Base-by-base conservation (phyloP, 2,113 vertebrate species). In the Pholis gunnellus region DNA sequence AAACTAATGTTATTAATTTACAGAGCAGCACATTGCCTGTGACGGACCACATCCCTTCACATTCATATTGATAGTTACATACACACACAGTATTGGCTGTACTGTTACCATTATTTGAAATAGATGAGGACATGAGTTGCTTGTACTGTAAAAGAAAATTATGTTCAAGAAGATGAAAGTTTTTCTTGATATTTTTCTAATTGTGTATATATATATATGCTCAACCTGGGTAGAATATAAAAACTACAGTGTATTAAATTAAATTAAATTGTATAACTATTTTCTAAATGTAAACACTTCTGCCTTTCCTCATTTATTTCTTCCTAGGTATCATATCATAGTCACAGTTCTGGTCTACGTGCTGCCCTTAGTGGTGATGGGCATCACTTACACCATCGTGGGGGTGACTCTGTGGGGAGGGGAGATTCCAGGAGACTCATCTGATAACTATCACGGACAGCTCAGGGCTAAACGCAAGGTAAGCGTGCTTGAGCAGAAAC, bases 381-480 rank as follows among this genome's bases (percentile, higher is more conserved):
- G 95, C 15, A 95, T 99, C 92, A 98, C 96, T 56, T 99, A 99
- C 83, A 97, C 97, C 81, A 96, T 99, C n/a, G 96, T 99, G 31
- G 98, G 98, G 60, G 81, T 97, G 90, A 99, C 97, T 0, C 95
- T 99, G 65, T 99, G 98, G 98, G 98, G 98, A 88, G 97, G 97
- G 77, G 97, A 97, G 90, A 99, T 99, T 89, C 98, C 98, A 6
- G 98, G 98, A 1, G 96, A 98, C 78, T 97, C 98, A 6, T 97
- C 96, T 46, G 88, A 99, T 91, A 99, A 97, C 87, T 99, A 99
- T 36, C 98, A 98, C 0, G 97, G 98, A 77, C 98, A 99, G 85
- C 97, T 99, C 42, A 95, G 95, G 87, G 97, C 98, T 59, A 99
- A 99, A 86, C 96, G 98, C 85, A 99, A 99, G 98, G 98, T 99